phyloP scores from a whole-genome alignment of 2,888 invertebrate species.

The Pelosia muscerda region DNA sequence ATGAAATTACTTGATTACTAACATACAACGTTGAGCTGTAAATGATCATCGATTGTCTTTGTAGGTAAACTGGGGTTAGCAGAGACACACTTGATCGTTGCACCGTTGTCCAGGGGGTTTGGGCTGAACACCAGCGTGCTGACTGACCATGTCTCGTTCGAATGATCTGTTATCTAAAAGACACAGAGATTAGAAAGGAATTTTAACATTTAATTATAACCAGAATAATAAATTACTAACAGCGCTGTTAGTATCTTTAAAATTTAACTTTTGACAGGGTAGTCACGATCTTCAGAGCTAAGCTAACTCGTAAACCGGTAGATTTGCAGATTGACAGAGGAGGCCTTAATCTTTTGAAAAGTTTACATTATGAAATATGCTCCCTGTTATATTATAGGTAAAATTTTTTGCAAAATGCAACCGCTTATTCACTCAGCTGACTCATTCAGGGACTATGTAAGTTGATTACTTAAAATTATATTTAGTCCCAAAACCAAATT shows the following conservation, averaged over 20 bases:
- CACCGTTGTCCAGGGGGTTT: slow-evolving; percentile 92
- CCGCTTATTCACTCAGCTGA: no score
- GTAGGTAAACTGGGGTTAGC: slow-evolving; percentile 92
- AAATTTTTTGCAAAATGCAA: no score
- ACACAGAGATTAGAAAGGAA: slow-evolving; percentile 18
- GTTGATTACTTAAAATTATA: no score
- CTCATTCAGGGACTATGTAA: no score
- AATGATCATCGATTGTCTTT: slow-evolving; percentile 92
- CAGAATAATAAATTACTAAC: no score
- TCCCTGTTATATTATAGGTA: no score
- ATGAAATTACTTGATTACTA: slow-evolving; percentile 88
- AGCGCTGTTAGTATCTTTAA: no score
- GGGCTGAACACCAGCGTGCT: slow-evolving; percentile 93
- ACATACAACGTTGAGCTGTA: slow-evolving; percentile 95
- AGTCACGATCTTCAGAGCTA: neutral
- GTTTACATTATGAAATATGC: no score
- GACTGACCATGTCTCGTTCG: slow-evolving; percentile 90
- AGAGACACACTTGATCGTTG: slow-evolving; percentile 93
- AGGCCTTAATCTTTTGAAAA: neutral
- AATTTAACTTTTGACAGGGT: no score
- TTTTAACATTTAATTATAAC: neutral
- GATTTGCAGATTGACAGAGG: neutral
- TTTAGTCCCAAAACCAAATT: no score
- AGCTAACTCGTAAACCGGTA: neutral
- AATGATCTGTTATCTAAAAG: slow-evolving; percentile 87